A percentile compares a stretch with the other conserved stretches of the same genome.
Evolutionary conservation across 1,140 invertebrate genomes (phyloP).

Genomic region (Halictus rubicundus): DNA sequence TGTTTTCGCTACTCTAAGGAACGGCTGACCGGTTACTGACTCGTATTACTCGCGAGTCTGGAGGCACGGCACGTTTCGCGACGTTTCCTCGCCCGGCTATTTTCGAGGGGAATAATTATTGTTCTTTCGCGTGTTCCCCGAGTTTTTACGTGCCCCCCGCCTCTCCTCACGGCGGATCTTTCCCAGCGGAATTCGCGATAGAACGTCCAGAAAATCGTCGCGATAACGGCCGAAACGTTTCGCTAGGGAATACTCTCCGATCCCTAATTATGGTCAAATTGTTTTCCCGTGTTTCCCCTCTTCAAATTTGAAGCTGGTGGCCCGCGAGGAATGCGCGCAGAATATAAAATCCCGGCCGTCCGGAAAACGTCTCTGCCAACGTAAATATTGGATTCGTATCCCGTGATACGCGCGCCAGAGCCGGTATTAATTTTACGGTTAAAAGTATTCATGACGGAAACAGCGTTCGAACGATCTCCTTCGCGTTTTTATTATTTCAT

Average conservation of each 20-base stretch:
- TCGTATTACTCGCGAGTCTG: constrained; percentile 44
- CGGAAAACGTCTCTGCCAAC: not conserved
- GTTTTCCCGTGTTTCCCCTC: not conserved
- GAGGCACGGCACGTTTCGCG: constrained; percentile 39
- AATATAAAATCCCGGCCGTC: not conserved
- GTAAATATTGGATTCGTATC: no score
- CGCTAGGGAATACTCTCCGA: no score
- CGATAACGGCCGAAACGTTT: not conserved
- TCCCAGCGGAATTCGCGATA: constrained; percentile 7
- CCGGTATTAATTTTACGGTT: no score
- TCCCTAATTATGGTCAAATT: constrained; percentile 23
- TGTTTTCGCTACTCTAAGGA: not conserved
- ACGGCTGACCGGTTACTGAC: constrained; percentile 43
- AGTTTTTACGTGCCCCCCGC: not conserved
- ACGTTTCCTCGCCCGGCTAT: constrained; percentile 19
- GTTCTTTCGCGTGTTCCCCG: constrained; percentile 7
- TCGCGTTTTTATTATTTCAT: no score
- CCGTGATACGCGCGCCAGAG: no score
- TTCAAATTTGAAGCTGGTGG: not conserved
- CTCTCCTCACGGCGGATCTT: not conserved
- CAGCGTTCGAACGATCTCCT: no score
- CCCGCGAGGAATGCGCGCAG: not conserved
- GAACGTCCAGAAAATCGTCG: not conserved
- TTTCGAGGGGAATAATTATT: constrained; percentile 52
- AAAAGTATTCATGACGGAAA: no score